A percentile compares a stretch with the other conserved stretches of the same genome.
Evolutionary conservation across 2,113 vertebrate genomes (phyloP).

Genomic region (Atlantisia rogersi): DNA sequence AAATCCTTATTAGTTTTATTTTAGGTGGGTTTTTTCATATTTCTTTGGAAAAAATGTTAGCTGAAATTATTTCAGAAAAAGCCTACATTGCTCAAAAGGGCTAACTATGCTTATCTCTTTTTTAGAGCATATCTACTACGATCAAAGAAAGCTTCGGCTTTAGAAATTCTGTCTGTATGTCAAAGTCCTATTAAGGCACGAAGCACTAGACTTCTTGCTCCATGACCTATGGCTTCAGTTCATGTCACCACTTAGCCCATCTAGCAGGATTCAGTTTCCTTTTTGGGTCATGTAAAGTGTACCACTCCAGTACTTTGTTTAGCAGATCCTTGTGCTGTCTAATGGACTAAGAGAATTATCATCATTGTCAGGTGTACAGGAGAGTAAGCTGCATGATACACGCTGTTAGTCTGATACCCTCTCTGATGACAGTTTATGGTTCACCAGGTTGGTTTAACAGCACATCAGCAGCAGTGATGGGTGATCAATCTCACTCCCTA

Average conservation of each 20-base stretch:
- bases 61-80: not conserved
- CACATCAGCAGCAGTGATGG: slow-evolving; percentile 76
- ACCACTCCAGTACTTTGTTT: slow-evolving; percentile 24
- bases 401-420: slow-evolving; percentile 75
- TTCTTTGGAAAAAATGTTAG: not conserved
- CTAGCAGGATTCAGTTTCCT: not conserved
- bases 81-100: not conserved
- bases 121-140: not conserved
- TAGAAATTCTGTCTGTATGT: not conserved
- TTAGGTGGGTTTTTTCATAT: not conserved
- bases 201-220: not conserved
- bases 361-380: slow-evolving; percentile 56
- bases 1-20: not conserved
- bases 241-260: not conserved
- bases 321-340: slow-evolving; percentile 60
- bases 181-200: not conserved
- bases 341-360: slow-evolving; percentile 66
- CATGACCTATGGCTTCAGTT: not conserved
- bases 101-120: not conserved
- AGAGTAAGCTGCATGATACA: slow-evolving; percentile 62
- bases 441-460: slow-evolving; percentile 79
- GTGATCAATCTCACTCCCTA: slow-evolving; percentile 79
- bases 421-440: slow-evolving; percentile 76
- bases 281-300: slow-evolving; percentile 1
- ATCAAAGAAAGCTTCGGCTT: not conserved